Conservation (phyloP, 2,113 vertebrate species). For the Neogale vison region DNA sequence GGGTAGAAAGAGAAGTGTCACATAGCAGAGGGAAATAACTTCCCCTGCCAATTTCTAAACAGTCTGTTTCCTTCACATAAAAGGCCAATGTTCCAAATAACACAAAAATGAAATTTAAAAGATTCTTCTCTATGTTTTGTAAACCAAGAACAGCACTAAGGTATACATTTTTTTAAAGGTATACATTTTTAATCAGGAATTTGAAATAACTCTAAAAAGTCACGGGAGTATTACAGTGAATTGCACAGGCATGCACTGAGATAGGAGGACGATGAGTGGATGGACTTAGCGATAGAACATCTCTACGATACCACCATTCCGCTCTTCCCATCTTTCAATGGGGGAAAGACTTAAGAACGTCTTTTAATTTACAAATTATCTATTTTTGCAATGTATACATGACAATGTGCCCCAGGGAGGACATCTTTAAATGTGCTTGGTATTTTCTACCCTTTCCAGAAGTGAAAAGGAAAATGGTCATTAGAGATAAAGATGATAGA, state of each 20-base stretch:
- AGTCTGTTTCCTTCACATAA: neutral
- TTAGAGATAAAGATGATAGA: neutral
- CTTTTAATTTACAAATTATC: neutral
- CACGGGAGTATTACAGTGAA: neutral
- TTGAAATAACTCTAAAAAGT: neutral
- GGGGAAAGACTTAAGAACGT: neutral
- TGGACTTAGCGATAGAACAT: neutral
- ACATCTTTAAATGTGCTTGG: neutral
- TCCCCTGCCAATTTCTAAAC: neutral
- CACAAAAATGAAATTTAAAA: neutral
- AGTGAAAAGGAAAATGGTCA: neutral
- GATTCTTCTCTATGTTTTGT: neutral
- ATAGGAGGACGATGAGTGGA: neutral
- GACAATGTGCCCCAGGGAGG: neutral
- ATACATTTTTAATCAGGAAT: neutral
- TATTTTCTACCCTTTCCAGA: neutral
- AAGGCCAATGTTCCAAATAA: neutral
- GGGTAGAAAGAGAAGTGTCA: neutral
- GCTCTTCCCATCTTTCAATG: neutral
- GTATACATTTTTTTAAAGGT: neutral
- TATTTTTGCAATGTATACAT: neutral
- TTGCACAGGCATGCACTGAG: neutral
- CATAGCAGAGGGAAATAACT: fast-evolving
- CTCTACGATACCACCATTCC: neutral
- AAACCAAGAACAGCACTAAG: neutral